A percentile compares a stretch with the other conserved stretches of the same genome.
These are phyloP conservation scores for Thecocarcelia acutangulata DNA, from an alignment of 2,888 invertebrate species.

Conservation along the genomic window DNA sequence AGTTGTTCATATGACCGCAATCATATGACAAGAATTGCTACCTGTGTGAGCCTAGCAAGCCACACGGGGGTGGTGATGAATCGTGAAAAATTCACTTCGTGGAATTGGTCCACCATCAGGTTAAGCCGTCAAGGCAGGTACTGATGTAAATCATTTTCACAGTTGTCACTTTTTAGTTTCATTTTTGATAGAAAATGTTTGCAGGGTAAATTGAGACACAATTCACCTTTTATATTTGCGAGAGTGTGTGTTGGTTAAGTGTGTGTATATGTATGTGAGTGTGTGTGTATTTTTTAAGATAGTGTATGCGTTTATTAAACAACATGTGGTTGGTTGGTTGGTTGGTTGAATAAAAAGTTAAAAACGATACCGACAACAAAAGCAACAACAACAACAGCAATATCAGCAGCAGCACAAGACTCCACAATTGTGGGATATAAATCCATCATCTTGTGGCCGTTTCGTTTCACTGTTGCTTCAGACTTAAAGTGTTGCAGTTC, in stretches of 20 bases:
- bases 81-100: too few relatives aligned
- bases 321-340: slow-evolving; percentile 65
- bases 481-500: slow-evolving; percentile 77
- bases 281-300: background rate
- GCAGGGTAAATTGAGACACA: too few relatives aligned
- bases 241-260: slow-evolving; percentile 5
- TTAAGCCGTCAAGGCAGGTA: too few relatives aligned
- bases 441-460: slow-evolving; percentile 74
- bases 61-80: too few relatives aligned
- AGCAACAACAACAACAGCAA: too few relatives aligned
- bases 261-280: background rate
- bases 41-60: too few relatives aligned
- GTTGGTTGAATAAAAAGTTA: slow-evolving; percentile 37
- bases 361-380: slow-evolving; percentile 20
- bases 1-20: too few relatives aligned
- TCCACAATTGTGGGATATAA: slow-evolving; percentile 74
- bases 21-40: too few relatives aligned
- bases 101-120: too few relatives aligned
- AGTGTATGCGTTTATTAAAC: slow-evolving; percentile 44
- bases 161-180: too few relatives aligned
- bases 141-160: too few relatives aligned
- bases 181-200: too few relatives aligned
- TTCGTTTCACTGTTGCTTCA: slow-evolving; percentile 78
- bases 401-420: slow-evolving; percentile 10
- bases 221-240: background rate